A percentile compares a stretch with the other conserved stretches of the same genome.
Conservation (phyloP, 2,797 vertebrate genomes). For the Nannoperca australis region DNA sequence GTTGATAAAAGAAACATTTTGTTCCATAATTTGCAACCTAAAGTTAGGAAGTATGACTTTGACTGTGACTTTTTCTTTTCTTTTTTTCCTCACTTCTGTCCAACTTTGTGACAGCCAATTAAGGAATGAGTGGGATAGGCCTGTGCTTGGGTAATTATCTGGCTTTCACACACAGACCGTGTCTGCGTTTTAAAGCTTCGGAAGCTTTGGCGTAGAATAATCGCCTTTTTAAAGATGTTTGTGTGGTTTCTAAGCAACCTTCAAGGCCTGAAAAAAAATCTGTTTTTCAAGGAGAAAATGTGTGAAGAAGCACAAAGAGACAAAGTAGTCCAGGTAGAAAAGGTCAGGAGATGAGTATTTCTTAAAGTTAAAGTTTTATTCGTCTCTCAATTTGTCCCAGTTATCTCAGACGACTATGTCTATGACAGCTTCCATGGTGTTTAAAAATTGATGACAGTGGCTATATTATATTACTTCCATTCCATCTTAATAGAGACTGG, state of each 20-base stretch:
- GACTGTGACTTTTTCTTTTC: slow-evolving; percentile 39
- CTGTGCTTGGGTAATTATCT: slow-evolving; percentile 74
- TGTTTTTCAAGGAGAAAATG: slow-evolving; percentile 40
- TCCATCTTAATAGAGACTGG: slow-evolving; percentile 3
- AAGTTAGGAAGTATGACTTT: slow-evolving; percentile 51
- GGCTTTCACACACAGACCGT: slow-evolving; percentile 64
- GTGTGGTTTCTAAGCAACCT: slow-evolving; percentile 73
- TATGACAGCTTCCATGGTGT: slow-evolving; percentile 21
- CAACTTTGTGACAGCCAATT: slow-evolving; percentile 74
- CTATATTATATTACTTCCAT: slow-evolving; percentile 17
- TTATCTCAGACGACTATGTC: slow-evolving; percentile 11
- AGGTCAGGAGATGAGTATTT: slow-evolving; percentile 47
- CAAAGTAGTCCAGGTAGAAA: slow-evolving; percentile 52
- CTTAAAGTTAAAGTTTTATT: slow-evolving; percentile 18
- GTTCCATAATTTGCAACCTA: slow-evolving; percentile 44
- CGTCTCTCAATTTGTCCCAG: slow-evolving; percentile 1
- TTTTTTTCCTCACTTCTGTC: slow-evolving; percentile 42
- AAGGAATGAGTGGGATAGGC: slow-evolving; percentile 62
- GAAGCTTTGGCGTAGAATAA: slow-evolving; percentile 68
- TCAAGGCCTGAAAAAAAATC: slow-evolving; percentile 44
- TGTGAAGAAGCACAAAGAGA: slow-evolving; percentile 46
- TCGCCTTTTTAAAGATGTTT: slow-evolving; percentile 73
- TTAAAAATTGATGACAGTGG: not conserved
- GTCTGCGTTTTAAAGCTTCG: slow-evolving; percentile 66
- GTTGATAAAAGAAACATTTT: not conserved